These are phyloP conservation scores for Aselliscus stoliczkanus DNA, from an alignment of 2,797 vertebrate species.

Conservation along the genomic window DNA sequence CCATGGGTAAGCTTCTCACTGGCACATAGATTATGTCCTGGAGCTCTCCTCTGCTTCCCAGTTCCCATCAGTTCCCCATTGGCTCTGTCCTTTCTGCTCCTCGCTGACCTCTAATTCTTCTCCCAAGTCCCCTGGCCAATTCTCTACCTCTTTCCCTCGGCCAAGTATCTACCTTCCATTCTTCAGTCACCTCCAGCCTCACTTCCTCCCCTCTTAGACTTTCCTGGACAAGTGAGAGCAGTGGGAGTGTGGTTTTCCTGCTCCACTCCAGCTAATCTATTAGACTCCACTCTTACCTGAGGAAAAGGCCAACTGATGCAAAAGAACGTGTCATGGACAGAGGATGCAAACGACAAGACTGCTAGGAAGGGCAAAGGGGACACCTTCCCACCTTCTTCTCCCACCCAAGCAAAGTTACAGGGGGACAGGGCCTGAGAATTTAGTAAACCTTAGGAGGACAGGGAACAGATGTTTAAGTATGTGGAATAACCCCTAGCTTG, in stretches of 20 bases:
- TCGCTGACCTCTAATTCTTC: not conserved
- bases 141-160: not conserved
- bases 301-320: not conserved
- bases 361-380: fast-evolving
- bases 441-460: not conserved
- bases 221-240: not conserved
- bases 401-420: not conserved
- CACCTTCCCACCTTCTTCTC: no score
- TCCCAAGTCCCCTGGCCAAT: not conserved
- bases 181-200: not conserved
- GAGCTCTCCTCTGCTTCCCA: not conserved
- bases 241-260: not conserved
- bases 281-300: not conserved
- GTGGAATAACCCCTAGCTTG: not conserved
- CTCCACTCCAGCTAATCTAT: not conserved
- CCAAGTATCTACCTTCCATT: not conserved
- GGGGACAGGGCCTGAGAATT: not conserved
- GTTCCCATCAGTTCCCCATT: no score
- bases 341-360: not conserved
- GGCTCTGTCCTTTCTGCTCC: not conserved
- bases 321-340: fast-evolving
- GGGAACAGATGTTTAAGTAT: not conserved
- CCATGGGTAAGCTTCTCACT: fast-evolving
- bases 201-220: not conserved
- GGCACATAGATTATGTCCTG: fast-evolving